Base-by-base conservation (phyloP, 2,797 vertebrate species). In the Rhynchotus rufescens region DNA sequence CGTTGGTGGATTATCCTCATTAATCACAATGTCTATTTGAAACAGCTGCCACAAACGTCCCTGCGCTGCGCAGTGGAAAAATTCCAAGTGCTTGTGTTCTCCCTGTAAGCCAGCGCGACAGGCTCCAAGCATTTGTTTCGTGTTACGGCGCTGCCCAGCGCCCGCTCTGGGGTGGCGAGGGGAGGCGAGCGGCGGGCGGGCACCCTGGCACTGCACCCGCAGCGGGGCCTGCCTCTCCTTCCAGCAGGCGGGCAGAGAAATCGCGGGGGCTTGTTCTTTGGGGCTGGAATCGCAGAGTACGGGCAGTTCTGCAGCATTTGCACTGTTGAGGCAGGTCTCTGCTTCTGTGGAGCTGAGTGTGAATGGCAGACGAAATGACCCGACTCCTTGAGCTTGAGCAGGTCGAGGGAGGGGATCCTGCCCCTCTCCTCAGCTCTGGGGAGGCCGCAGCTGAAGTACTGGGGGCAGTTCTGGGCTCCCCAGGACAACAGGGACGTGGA, bases 11-110 rank as follows among this genome's bases (percentile, higher is more conserved):
- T 95, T 92, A 95, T 96, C 89, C 88, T 91, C 91, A 93, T 97
- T 97, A 96, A 97, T 97, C 96, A 96, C 93, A 93, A 90, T 6
- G 66, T 96, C 93, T 96, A 96, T 97, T 96, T 5, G 51, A 96
- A 97, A 95, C 97, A 97, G 96, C 96, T 97, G 97, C 93, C 94
- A 80, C 2, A 25, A 93, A 95, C 91, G 96, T 96, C 93, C 94
- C 93, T 28, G 91, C 95, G 49, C 85, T 67, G 90, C 94, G 85
- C 72, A 90, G 91, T 93, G 96, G 94, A 96, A 96, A 92, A 86
- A 89, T 95, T 97, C 96, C 96, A 95, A 95, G 75, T 81, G 94
- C 94, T 95, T 96, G 95, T 95, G 92, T 96, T 97, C 96, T 94
- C 94, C 96, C 95, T 91, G 75, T 96, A 96, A 96, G 94, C 96